Conservation (phyloP, 2,888 invertebrate species). For the Caenorhabditis drosophilae region DNA sequence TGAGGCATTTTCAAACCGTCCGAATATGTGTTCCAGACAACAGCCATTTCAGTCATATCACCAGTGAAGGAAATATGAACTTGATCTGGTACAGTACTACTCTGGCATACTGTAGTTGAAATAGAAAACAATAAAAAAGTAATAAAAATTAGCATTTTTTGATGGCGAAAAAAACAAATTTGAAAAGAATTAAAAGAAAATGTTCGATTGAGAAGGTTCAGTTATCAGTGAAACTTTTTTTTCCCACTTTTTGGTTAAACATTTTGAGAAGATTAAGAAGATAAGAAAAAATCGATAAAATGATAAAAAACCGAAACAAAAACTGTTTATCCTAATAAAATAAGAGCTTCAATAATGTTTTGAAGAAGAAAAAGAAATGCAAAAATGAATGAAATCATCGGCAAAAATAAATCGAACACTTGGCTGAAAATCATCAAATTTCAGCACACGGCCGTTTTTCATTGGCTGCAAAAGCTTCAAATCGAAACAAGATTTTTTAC, state of each 20-base stretch:
- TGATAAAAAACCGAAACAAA: no score
- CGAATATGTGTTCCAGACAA: slow-evolving; percentile 58
- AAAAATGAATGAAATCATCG: slow-evolving; percentile 6
- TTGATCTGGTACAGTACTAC: slow-evolving; percentile 51
- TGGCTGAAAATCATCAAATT: slow-evolving; percentile 12
- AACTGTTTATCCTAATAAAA: no score
- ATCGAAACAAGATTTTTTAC: no score
- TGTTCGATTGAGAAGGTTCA: neutral
- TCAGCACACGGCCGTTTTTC: no score
- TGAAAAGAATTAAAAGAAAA: neutral
- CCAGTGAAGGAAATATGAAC: slow-evolving; percentile 59
- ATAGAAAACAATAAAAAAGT: neutral
- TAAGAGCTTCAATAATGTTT: slow-evolving; percentile 2
- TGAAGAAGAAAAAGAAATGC: slow-evolving; percentile 9
- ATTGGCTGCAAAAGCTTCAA: no score
- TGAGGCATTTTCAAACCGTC: slow-evolving; percentile 1
- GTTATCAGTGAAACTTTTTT: slow-evolving; percentile 2
- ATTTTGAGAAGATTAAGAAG: no score
- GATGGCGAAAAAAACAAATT: neutral
- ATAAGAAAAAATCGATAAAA: no score
- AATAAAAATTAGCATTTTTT: slow-evolving; percentile 6
- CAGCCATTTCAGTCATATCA: slow-evolving; percentile 51
- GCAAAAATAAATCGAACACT: slow-evolving; percentile 8
- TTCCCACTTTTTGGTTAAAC: no score
- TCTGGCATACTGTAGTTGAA: neutral